These are phyloP conservation scores for Drosophila persimilis DNA, from an alignment of 1,140 invertebrate species.

Conservation along the genomic window DNA sequence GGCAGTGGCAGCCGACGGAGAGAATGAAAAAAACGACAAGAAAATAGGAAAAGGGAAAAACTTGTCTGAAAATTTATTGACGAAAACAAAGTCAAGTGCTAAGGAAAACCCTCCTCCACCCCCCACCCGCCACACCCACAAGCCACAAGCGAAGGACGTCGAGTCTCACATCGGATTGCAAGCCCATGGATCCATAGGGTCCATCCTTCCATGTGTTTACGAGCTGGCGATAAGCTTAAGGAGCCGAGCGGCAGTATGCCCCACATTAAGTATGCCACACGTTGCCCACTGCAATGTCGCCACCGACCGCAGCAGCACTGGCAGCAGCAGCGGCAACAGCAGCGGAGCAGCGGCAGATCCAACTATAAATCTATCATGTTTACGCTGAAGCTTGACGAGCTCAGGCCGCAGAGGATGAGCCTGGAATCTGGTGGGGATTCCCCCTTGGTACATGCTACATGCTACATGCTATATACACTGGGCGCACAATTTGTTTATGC, in stretches of 20 bases:
- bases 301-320: constrained; percentile 13
- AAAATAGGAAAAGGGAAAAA: constrained; percentile 23
- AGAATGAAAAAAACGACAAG: constrained; percentile 13
- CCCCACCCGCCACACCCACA: not conserved
- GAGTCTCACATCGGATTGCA: constrained; percentile 48
- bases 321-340: constrained; percentile 12
- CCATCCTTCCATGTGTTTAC: constrained; percentile 64
- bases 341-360: constrained; percentile 43
- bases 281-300: constrained; percentile 65
- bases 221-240: constrained; percentile 69
- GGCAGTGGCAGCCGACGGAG: constrained; percentile 41
- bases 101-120: constrained; percentile 33
- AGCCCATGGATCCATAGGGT: constrained; percentile 38
- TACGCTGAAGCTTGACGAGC: constrained; percentile 73
- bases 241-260: constrained; percentile 12
- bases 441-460: constrained; percentile 1
- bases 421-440: constrained; percentile 5
- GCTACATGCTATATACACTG: constrained; percentile 29
- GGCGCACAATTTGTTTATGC: constrained; percentile 76
- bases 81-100: constrained; percentile 75
- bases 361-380: constrained; percentile 80
- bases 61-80: constrained; percentile 71
- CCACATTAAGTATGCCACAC: constrained; percentile 68
- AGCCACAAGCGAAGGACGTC: too few relatives aligned
- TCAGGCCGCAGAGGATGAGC: constrained; percentile 25